Conservation (phyloP, 1,140 invertebrate genomes). For the Penaeus indicus region DNA sequence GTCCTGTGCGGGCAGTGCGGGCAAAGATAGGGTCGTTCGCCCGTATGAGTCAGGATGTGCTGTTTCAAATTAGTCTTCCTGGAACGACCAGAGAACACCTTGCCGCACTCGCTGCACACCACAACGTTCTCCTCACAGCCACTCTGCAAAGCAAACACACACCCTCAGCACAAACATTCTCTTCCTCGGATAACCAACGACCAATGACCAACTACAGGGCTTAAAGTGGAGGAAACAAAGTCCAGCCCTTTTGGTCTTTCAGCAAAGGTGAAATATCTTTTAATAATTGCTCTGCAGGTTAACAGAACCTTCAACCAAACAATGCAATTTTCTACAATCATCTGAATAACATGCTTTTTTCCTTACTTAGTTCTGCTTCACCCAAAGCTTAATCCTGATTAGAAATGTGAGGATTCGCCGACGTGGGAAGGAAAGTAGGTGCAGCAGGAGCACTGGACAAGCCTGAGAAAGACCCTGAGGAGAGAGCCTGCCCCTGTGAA, state of each 20-base stretch:
- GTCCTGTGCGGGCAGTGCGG: constrained; percentile 71
- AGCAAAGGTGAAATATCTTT: neutral
- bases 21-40: constrained; percentile 71
- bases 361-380: neutral
- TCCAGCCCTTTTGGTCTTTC: too few species aligned
- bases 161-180: constrained; percentile 27
- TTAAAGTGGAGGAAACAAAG: too few species aligned
- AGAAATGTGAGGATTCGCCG: neutral
- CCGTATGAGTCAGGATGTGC: constrained; percentile 69
- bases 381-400: neutral
- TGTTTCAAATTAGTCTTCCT: constrained; percentile 63
- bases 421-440: neutral
- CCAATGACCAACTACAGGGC: too few species aligned
- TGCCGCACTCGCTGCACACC: constrained; percentile 63
- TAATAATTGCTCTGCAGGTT: too few species aligned
- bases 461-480: neutral
- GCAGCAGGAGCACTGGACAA: neutral
- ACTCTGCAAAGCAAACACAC: constrained; percentile 58
- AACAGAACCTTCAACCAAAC: too few species aligned
- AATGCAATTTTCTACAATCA: neutral
- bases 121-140: constrained; percentile 52
- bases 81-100: constrained; percentile 60
- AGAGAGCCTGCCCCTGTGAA: neutral
- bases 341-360: neutral
- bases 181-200: too few species aligned